Evolutionary conservation across 1,140 invertebrate species (phyloP).

Genomic region (Neoseiulus cucumeris): DNA sequence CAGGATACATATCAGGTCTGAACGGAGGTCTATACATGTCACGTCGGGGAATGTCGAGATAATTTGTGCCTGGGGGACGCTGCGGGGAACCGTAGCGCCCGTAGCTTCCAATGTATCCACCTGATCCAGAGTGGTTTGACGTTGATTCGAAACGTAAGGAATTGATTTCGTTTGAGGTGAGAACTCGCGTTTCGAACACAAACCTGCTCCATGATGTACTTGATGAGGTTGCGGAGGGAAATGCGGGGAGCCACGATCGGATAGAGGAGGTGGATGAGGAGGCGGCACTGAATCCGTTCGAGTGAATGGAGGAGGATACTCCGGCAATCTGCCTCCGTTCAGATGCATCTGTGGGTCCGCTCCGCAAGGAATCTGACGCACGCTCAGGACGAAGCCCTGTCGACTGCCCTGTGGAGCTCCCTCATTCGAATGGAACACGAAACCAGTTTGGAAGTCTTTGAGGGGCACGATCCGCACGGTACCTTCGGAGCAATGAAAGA

Average conservation of each 20-base stretch:
- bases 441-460: constrained; percentile 9
- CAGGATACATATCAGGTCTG: background rate
- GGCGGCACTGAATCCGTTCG: background rate
- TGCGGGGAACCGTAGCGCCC: background rate
- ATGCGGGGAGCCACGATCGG: background rate
- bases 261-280: background rate
- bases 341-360: background rate
- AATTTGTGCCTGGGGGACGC: background rate
- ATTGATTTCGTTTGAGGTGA: background rate
- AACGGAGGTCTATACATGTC: background rate
- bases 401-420: constrained; percentile 2
- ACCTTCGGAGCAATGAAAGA: background rate
- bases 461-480: background rate
- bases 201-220: background rate
- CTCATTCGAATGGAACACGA: background rate
- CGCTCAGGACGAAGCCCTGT: background rate
- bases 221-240: background rate
- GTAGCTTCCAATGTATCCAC: background rate
- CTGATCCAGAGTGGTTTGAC: background rate
- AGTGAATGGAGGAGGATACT: background rate
- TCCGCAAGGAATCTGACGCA: constrained; percentile 2
- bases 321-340: background rate
- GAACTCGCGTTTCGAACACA: background rate
- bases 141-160: background rate
- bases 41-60: background rate